phyloP scores from a whole-genome alignment of 1,140 invertebrate species.

The Lepidostoma basale region DNA sequence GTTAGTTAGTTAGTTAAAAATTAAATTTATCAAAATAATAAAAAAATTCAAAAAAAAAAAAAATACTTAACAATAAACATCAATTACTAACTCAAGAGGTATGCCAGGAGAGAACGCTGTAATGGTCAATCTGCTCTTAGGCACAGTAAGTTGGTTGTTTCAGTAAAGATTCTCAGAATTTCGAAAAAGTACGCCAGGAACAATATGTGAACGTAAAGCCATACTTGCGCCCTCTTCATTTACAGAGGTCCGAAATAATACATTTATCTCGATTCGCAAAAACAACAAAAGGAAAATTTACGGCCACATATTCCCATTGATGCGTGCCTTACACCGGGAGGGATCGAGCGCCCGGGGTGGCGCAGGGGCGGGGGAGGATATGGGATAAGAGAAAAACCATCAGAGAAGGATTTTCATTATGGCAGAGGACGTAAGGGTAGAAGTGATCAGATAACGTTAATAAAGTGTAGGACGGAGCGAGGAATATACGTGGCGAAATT shows the following conservation, averaged over 20 bases:
- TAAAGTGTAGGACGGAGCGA: conserved; percentile 17
- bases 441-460: conserved; percentile 26
- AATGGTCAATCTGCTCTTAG: too few species aligned
- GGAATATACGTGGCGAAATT: too few species aligned
- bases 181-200: too few species aligned
- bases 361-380: not conserved
- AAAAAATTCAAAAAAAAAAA: too few species aligned
- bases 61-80: too few species aligned
- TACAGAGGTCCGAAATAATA: conserved; percentile 24
- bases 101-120: too few species aligned
- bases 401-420: conserved; percentile 22
- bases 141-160: too few species aligned
- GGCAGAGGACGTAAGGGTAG: not conserved
- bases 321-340: not conserved
- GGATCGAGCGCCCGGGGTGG: not conserved
- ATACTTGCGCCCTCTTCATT: conserved; percentile 9
- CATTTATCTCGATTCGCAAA: conserved; percentile 27
- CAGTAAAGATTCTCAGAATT: too few species aligned
- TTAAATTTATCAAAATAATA: too few species aligned
- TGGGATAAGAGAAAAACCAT: conserved; percentile 7
- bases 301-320: conserved; percentile 21
- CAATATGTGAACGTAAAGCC: too few species aligned
- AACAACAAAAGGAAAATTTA: conserved; percentile 23
- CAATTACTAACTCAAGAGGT: too few species aligned
- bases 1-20: too few species aligned